Conservation (phyloP, 2,888 invertebrate species). For the Phanerotoma sp. region DNA sequence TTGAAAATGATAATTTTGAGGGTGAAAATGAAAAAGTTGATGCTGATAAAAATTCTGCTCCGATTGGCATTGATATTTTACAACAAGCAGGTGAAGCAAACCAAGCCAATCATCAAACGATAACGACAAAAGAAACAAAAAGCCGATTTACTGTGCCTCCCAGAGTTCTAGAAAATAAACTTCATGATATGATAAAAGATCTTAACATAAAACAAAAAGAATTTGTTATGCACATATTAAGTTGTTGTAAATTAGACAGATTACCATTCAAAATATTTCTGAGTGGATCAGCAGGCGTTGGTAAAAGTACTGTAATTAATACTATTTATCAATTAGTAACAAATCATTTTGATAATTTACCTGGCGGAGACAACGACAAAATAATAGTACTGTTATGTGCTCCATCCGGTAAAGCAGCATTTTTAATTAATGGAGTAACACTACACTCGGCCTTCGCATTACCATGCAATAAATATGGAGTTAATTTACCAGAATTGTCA, state of each 20-base stretch:
- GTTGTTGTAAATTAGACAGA: conserved; percentile 26
- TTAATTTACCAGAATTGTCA: conserved; percentile 21
- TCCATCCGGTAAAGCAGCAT: conserved; percentile 40
- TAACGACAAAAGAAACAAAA: conserved; percentile 10
- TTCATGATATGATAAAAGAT: conserved; percentile 19
- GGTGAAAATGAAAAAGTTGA: background rate
- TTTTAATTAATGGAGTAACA: conserved; percentile 38
- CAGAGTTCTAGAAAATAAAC: conserved; percentile 14
- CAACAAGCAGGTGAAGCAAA: conserved; percentile 23
- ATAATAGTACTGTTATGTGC: conserved; percentile 33
- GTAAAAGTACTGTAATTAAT: too few relatives aligned
- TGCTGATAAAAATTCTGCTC: too few relatives aligned
- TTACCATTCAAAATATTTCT: conserved; percentile 35
- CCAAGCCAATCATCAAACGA: background rate
- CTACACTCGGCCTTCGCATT: conserved; percentile 38
- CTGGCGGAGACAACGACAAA: conserved; percentile 30
- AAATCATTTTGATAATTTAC: conserved; percentile 27
- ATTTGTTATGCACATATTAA: conserved; percentile 29
- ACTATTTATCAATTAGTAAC: too few relatives aligned
- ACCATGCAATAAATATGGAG: conserved; percentile 20
- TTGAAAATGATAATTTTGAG: conserved; percentile 13
- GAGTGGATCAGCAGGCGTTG: conserved; percentile 41
- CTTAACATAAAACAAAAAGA: conserved; percentile 30
- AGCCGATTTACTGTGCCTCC: conserved; percentile 16
- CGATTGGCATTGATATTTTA: conserved; percentile 22